Conservation (phyloP, 2,113 vertebrate species). For the Sphaerodactylus townsendi region DNA sequence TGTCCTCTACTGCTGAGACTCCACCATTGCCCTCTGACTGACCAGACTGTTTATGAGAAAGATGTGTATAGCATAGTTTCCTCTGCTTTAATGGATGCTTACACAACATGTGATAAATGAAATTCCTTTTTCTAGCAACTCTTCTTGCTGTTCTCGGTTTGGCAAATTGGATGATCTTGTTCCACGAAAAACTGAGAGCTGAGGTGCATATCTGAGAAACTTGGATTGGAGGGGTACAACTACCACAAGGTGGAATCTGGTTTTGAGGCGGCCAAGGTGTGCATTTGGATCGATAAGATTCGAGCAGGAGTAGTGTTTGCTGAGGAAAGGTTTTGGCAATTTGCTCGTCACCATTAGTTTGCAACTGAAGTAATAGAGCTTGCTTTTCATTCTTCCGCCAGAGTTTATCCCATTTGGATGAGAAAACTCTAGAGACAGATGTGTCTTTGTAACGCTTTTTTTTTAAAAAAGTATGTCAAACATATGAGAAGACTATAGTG, state of each 20-base stretch:
- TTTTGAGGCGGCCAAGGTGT: neutral
- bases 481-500: neutral
- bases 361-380: neutral
- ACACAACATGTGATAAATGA: slow-evolving; percentile 8
- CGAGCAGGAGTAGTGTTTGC: neutral
- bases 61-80: neutral
- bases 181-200: too few relatives aligned
- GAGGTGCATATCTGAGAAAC: slow-evolving; percentile 5
- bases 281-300: neutral
- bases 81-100: slow-evolving; percentile 14
- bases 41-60: slow-evolving; percentile 8
- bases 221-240: neutral
- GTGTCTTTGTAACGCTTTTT: neutral
- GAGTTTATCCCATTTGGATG: neutral
- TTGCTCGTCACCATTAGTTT: neutral
- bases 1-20: neutral
- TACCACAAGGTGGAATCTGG: neutral
- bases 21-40: neutral
- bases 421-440: neutral
- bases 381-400: neutral
- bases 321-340: neutral
- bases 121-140: neutral
- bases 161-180: neutral
- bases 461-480: neutral
- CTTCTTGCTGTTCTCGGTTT: neutral